Base-by-base conservation (phyloP, 2,113 vertebrate species). In the Malurus cyaneus region DNA sequence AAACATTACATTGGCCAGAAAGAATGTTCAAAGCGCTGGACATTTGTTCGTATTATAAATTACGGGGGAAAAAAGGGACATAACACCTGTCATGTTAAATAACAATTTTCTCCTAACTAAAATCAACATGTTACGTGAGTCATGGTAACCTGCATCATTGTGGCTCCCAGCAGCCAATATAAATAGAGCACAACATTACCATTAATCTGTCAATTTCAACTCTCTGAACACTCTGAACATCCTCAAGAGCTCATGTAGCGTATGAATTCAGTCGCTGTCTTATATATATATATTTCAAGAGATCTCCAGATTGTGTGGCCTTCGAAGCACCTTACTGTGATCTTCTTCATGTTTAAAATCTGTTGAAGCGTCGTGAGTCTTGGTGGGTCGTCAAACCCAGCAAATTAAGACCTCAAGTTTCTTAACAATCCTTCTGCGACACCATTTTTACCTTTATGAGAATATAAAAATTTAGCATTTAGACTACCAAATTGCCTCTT, bases 381-480 rank as follows among this genome's bases (percentile, higher is more conserved):
- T 16, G 49, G 32, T 50, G 59, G 39, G 34, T 59, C n/a, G 20
- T 12, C 13, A 74, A 85, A 94, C 46, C 57, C 26, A 42, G 54
- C 39, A 85, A 86, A 61, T 3, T 39, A 76, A 88, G 26, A 42
- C 12, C 26, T 89, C 54, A n/a, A 1, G 16, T 62, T 91, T 83
- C 72, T n/a, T 88, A 86, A 82, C 67, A 71, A 90, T n/a, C 59
- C 32, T 86, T 80, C 73, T 71, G n/a, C n/a, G 87, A 60, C 65
- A 67, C 44, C 26, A 16, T 78, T 86, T 83, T 73, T 59, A 25
- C 67, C 9, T 82, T 86, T 66, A 50, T 44, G 84, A 73, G 66
- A 94, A 94, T 70, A 77, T 83, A 39, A 86, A 62, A 80, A 70
- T 39, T 25, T 88, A 66, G 76, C 69, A 47, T 73, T 93, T 66